Percentiles rank a stretch among this genome's conserved stretches.
Conservation (phyloP, 2,888 invertebrate species). For the Rhaphigaster nebulosa region DNA sequence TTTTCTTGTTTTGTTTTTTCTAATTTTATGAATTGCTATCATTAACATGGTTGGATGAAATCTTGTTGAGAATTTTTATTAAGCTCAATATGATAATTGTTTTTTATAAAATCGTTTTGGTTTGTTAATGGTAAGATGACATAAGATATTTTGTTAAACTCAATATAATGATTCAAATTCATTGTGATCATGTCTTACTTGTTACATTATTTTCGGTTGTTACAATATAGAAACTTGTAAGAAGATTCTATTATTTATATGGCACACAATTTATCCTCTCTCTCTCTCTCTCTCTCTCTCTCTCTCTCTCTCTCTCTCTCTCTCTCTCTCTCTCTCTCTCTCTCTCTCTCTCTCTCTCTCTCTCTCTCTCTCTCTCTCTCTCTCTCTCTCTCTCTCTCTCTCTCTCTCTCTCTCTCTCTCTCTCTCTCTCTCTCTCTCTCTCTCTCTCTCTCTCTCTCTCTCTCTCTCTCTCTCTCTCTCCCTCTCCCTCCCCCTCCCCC, state of each 20-base stretch:
- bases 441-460: not conserved
- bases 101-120: not conserved
- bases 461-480: not conserved
- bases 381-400: no score
- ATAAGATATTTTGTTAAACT: not conserved
- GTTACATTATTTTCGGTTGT: not conserved
- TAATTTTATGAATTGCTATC: not conserved
- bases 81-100: not conserved
- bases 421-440: not conserved
- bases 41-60: not conserved
- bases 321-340: no score
- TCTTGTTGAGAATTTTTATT: not conserved
- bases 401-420: no score
- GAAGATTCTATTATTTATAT: not conserved
- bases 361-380: no score
- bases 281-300: not conserved
- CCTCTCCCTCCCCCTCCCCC: no score
- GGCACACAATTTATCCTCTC: not conserved
- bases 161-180: not conserved
- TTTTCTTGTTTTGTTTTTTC: not conserved
- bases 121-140: not conserved
- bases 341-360: no score
- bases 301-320: not conserved
- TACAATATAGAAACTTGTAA: not conserved
- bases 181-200: not conserved